Conservation (phyloP, 2,888 invertebrate species). For the Caenorhabditis virilis region DNA sequence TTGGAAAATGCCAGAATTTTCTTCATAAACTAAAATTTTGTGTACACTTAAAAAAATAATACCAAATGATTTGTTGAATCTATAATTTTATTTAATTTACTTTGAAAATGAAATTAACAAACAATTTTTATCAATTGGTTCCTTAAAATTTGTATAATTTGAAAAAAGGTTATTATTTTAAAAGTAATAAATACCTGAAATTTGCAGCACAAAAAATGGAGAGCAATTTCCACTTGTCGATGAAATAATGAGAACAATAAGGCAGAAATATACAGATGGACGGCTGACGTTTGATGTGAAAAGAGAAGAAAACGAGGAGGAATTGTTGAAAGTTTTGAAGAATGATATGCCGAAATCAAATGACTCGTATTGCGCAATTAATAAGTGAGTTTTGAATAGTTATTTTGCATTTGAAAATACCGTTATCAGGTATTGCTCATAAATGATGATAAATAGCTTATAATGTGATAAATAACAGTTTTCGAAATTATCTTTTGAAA, state of each 20-base stretch:
- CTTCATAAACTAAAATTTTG: not conserved
- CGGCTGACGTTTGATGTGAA: constrained; percentile 14
- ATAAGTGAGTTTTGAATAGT: constrained; percentile 7
- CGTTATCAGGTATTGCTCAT: too few relatives aligned
- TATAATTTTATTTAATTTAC: not conserved
- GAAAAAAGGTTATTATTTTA: not conserved
- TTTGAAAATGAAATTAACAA: not conserved
- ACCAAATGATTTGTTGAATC: not conserved
- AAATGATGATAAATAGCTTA: not conserved
- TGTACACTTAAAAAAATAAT: not conserved
- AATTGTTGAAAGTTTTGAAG: constrained; percentile 17
- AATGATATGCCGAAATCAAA: constrained; percentile 18
- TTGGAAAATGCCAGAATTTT: not conserved
- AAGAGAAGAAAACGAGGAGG: constrained; percentile 7
- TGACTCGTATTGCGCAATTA: constrained; percentile 18
- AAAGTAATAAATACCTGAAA: not conserved
- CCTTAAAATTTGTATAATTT: not conserved
- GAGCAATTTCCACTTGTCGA: constrained; percentile 3
- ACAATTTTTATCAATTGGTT: not conserved
- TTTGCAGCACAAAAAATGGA: constrained; percentile 15
- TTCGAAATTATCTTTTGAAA: not conserved
- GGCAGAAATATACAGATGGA: constrained; percentile 5
- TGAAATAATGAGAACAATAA: constrained; percentile 14
- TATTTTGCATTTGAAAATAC: too few relatives aligned
- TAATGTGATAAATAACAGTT: not conserved